These are phyloP conservation scores for Plagodis pulveraria DNA, from an alignment of 2,888 invertebrate species.

Conservation along the genomic window DNA sequence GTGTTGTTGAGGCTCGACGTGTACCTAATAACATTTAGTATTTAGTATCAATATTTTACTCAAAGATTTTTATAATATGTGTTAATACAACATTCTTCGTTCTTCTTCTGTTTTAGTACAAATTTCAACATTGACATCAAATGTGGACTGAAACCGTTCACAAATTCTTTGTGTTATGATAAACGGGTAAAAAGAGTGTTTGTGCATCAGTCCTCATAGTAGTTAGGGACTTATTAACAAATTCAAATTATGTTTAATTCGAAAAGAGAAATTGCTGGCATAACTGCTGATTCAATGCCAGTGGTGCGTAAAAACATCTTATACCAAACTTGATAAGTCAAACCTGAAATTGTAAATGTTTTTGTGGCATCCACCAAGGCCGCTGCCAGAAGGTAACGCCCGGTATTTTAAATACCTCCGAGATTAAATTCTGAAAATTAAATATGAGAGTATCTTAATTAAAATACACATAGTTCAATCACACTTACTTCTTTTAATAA, in stretches of 20 bases:
- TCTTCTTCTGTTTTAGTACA: too few relatives aligned
- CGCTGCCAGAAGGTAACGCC: conserved; percentile 41
- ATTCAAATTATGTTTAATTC: neutral
- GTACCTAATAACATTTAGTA: conserved; percentile 48
- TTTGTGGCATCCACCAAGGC: conserved; percentile 42
- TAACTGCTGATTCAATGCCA: conserved; percentile 4
- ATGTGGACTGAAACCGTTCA: too few relatives aligned
- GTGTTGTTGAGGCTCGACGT: conserved; percentile 54
- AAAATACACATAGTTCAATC: conserved; percentile 35
- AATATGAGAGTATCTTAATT: conserved; percentile 20
- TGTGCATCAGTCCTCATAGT: too few relatives aligned
- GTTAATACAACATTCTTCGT: too few relatives aligned
- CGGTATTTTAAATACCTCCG: conserved; percentile 52
- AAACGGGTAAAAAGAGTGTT: too few relatives aligned
- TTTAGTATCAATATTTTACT: too few relatives aligned
- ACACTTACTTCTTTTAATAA: conserved; percentile 78
- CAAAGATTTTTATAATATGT: too few relatives aligned
- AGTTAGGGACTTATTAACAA: neutral
- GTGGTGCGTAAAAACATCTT: conserved; percentile 25
- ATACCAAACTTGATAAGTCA: conserved; percentile 31
- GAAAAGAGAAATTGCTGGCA: neutral
- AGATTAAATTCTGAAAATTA: conserved; percentile 51
- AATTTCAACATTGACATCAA: too few relatives aligned
- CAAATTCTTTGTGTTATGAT: too few relatives aligned
- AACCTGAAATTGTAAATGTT: conserved; percentile 56